Base-by-base conservation (phyloP, 2,888 invertebrate genomes). In the Dicyrtomina minuta region DNA sequence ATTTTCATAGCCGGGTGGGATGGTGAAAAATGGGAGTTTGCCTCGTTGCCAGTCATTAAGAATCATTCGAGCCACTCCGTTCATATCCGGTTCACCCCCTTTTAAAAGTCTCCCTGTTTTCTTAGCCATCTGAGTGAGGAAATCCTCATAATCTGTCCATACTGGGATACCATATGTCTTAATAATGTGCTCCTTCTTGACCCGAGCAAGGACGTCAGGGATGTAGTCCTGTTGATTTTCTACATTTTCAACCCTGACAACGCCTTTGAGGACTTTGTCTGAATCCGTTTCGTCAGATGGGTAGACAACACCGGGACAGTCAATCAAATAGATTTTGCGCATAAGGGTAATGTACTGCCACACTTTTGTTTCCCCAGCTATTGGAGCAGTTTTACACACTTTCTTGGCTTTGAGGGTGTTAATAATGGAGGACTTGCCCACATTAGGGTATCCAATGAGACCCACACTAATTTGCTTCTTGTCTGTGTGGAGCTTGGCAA, bases 301-400 rank as follows among this genome's bases (percentile, higher is more conserved):
- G 83, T 97, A 97, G 5, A 99, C 99, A 66, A 99, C 92, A 43
- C 99, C 99, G 2, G 99, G 99, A 82, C 98, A 99, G 84, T 99
- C 99, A 56, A 76, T 74, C 26, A 76, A 44, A 60, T 73, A 76
- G 80, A 99, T 98, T 78, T 93, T 87, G 79, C 88, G 89, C 98
- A 99, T 99, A 66, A 99, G 83, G 0, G 98, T 97, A 51, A 99
- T 96, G 81, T 99, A 99, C 82, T 99, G 99, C 99, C 99, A 99
- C 1, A 98, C 96, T 84, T 94, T 94, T 0, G 93, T 94, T 83
- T 94, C 93, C 5, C 99, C 99, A 69, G 99, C 98, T 79, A 99
- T 94, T 0, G 99, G 99, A 4, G 99, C 99, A 44, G 86, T 96
- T 82, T 96, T 99, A 82, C 99, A 99, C 0, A 99, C 99, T 83